Conservation (phyloP, 2,888 invertebrate species). For the Sesamia inferens region DNA sequence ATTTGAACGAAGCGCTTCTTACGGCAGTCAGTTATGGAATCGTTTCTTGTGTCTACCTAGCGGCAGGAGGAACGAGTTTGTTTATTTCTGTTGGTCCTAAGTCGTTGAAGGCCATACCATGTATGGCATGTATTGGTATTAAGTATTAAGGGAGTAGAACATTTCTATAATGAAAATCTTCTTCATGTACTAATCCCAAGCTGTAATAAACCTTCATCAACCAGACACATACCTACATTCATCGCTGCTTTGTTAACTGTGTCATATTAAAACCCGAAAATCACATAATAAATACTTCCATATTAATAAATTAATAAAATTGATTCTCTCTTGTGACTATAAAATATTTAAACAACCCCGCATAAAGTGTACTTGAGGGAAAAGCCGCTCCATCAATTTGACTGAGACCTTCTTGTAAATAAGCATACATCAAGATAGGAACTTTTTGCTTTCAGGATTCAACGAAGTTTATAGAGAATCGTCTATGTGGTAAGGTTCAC, state of each 20-base stretch:
- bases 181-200: background rate
- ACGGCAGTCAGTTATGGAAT: slow-evolving; percentile 71
- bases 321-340: slow-evolving; percentile 3
- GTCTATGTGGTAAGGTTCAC: background rate
- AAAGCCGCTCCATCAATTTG: slow-evolving; percentile 16
- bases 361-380: slow-evolving; percentile 20
- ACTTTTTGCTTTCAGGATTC: slow-evolving; percentile 13
- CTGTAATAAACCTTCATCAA: background rate
- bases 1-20: slow-evolving; percentile 80
- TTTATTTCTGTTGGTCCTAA: slow-evolving; percentile 21
- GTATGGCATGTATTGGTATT: background rate
- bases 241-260: background rate
- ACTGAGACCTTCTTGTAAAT: slow-evolving; percentile 25
- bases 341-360: slow-evolving; percentile 6
- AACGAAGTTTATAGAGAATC: slow-evolving; percentile 15
- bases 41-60: slow-evolving; percentile 73
- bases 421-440: slow-evolving; percentile 13
- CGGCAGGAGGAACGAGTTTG: slow-evolving; percentile 6
- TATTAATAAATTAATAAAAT: background rate
- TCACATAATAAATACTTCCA: background rate
- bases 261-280: background rate
- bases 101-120: background rate
- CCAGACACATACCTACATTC: too few species aligned
- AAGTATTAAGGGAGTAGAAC: background rate
- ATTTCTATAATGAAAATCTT: background rate